Evolutionary conservation across 1,140 invertebrate genomes (phyloP).

Genomic region (Physella acuta): DNA sequence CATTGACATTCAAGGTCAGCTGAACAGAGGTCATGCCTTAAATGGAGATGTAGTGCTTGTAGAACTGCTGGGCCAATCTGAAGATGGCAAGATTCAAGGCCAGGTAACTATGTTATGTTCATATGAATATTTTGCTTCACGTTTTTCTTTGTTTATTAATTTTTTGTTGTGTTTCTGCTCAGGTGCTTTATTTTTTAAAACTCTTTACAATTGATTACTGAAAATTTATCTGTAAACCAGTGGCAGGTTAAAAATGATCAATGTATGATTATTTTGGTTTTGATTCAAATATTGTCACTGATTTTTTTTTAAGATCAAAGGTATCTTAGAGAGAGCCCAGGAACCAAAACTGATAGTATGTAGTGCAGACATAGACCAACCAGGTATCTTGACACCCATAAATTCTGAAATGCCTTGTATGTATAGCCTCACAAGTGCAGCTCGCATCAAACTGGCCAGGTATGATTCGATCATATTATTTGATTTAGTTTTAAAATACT

Average conservation of each 20-base stretch:
- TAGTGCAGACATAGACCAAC: constrained; percentile 36
- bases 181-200: background rate
- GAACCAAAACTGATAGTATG: constrained; percentile 50
- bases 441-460: constrained; percentile 23
- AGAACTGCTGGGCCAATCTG: constrained; percentile 31
- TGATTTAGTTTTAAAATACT: too few species aligned
- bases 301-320: constrained; percentile 37
- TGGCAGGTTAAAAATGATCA: background rate
- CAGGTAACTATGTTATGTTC: too few species aligned
- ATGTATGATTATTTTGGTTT: background rate
- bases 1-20: constrained; percentile 39
- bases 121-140: too few species aligned
- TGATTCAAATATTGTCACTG: background rate
- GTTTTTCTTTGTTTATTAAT: background rate
- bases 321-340: constrained; percentile 42
- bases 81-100: constrained; percentile 8
- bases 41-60: constrained; percentile 50
- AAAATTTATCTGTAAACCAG: background rate
- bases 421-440: constrained; percentile 33
- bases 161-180: background rate
- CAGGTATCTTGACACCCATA: constrained; percentile 53
- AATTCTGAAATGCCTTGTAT: constrained; percentile 44
- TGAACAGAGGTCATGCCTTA: constrained; percentile 45
- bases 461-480: too few species aligned
- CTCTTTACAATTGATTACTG: background rate